These are phyloP conservation scores for Leguminivora glycinivorella DNA, from an alignment of 1,140 invertebrate species.

Conservation along the genomic window DNA sequence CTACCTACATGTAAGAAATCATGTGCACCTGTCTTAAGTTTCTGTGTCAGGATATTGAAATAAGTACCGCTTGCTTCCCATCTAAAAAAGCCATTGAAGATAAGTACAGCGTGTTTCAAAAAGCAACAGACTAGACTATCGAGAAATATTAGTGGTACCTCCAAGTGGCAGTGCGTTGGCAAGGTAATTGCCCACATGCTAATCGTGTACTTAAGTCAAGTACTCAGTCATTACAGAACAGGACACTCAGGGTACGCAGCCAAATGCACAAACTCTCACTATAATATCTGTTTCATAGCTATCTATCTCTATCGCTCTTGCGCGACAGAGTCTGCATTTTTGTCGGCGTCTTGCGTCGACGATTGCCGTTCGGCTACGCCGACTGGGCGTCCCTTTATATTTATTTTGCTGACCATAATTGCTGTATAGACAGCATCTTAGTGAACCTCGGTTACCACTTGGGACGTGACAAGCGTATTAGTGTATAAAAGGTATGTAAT, in stretches of 20 bases:
- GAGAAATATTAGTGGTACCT: background rate
- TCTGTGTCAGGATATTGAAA: background rate
- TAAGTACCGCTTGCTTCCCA: background rate
- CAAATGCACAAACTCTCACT: no score
- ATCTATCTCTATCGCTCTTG: no score
- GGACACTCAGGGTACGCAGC: conserved; percentile 20
- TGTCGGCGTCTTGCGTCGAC: no score
- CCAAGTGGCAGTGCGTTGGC: background rate
- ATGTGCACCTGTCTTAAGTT: background rate
- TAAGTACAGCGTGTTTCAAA: no score
- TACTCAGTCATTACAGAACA: conserved; percentile 21
- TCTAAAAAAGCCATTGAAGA: no score
- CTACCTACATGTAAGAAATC: background rate
- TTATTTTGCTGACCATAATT: conserved; percentile 5
- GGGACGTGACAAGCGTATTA: background rate
- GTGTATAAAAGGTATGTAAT: background rate
- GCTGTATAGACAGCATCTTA: background rate
- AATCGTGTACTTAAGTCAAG: conserved; percentile 11
- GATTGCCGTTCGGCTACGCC: no score
- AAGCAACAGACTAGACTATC: no score
- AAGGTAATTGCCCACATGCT: background rate
- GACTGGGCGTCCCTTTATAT: background rate
- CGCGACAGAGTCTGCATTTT: no score
- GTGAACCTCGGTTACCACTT: conserved; percentile 11
- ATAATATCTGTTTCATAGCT: no score